Evolutionary conservation across 1,140 invertebrate species (phyloP).

Genomic region (Zelostemma sp.): DNA sequence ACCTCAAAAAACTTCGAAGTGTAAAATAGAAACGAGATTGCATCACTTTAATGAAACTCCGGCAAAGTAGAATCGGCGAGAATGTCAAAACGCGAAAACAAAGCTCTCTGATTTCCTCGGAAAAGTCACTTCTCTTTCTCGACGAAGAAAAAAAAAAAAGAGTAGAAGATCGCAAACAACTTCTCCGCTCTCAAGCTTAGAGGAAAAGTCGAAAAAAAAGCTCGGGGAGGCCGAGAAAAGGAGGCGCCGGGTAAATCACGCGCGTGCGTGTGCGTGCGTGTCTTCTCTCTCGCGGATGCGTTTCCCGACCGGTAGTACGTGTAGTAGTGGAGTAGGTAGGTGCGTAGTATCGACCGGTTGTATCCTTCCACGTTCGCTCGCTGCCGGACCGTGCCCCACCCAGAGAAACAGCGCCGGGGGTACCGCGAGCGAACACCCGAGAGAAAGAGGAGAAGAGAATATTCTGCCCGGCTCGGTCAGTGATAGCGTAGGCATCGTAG

Average conservation of each 20-base stretch:
- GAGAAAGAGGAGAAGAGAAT: slow-evolving; percentile 22
- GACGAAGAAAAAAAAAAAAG: too few relatives aligned
- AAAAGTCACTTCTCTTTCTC: not conserved
- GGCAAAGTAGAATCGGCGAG: not conserved
- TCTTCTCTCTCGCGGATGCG: not conserved
- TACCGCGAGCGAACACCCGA: not conserved
- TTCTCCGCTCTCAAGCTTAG: not conserved
- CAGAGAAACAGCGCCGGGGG: slow-evolving; percentile 14
- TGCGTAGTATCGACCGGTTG: slow-evolving; percentile 43
- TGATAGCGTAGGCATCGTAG: slow-evolving; percentile 68
- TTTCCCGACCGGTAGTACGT: slow-evolving; percentile 1
- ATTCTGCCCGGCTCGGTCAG: slow-evolving; percentile 58
- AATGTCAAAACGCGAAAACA: too few relatives aligned
- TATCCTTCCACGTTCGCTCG: slow-evolving; percentile 24
- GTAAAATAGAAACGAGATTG: too few relatives aligned
- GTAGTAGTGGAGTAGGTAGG: too few relatives aligned
- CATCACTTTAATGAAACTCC: too few relatives aligned
- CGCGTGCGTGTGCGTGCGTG: not conserved
- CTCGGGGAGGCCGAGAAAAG: too few relatives aligned
- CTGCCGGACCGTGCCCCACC: slow-evolving; percentile 36
- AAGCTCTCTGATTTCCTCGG: not conserved
- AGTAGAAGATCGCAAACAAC: not conserved
- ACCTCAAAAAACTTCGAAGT: too few relatives aligned
- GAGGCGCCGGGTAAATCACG: not conserved
- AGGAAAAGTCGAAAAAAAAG: too few relatives aligned